These are phyloP conservation scores for Morbakka virulenta DNA, from an alignment of 30 jellyfish, hydroid and myxozoan genomes.

Conservation along the genomic window DNA sequence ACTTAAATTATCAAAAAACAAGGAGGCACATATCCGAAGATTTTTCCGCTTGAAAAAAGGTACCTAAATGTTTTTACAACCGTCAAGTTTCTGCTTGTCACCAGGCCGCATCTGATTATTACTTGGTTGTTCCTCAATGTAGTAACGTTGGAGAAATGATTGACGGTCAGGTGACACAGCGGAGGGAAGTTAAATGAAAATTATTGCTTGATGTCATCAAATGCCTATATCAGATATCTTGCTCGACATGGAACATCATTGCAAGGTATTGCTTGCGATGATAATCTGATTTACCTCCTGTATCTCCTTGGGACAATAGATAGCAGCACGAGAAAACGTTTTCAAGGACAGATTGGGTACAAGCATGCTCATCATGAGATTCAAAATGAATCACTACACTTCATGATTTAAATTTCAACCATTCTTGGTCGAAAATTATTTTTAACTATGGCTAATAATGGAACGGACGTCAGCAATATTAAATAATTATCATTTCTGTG, in stretches of 20 bases:
- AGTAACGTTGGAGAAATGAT: too few species aligned
- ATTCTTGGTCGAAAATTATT: slow-evolving; percentile 3
- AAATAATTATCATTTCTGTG: too few species aligned
- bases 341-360: slow-evolving; percentile 7
- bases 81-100: too few species aligned
- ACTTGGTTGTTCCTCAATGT: too few species aligned
- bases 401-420: slow-evolving; percentile 37
- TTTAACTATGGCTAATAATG: slow-evolving; percentile 52
- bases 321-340: neutral
- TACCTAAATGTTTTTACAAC: too few species aligned
- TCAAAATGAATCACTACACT: slow-evolving; percentile 56
- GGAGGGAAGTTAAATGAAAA: too few species aligned
- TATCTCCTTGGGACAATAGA: neutral
- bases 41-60: too few species aligned
- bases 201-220: slow-evolving; percentile 35
- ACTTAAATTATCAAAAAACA: too few species aligned
- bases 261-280: slow-evolving; percentile 21
- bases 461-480: slow-evolving; percentile 61
- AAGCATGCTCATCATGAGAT: slow-evolving; percentile 28
- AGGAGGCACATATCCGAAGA: too few species aligned
- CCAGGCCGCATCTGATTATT: too few species aligned
- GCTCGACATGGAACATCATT: slow-evolving; percentile 50
- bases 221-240: slow-evolving; percentile 39
- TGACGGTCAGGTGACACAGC: too few species aligned
- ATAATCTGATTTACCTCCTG: slow-evolving; percentile 37